Base-by-base conservation (phyloP, 2,113 vertebrate species). In the Labrus mixtus region DNA sequence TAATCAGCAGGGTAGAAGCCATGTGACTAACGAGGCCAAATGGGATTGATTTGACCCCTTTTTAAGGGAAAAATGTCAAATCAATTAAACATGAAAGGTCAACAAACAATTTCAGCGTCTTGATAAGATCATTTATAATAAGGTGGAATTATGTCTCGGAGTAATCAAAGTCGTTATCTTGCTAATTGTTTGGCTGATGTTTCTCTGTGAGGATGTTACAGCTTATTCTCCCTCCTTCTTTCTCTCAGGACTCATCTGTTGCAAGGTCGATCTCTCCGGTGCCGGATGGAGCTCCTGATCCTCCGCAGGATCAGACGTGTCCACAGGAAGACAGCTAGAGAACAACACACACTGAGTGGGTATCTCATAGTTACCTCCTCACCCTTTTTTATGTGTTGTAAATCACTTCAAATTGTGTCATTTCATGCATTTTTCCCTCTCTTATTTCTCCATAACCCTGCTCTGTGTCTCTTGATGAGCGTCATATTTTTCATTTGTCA, bases 271-370 rank as follows among this genome's bases (percentile, higher is more conserved):
- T 2, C 11, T 89, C 88, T 69, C 88, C 82, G 10, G 66, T 22
- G 55, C 62, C 76, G 20, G 46, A 39, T 6, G 83, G 33, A 66
- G 77, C 54, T 50, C 17, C 74, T 36, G 90, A 83, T 80, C 78
- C 78, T 16, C 53, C 57, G 4, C 79, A 84, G 82, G 77, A 85
- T 84, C 86, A 77, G 65, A 75, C 62, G 9, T 80, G 87, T 86
- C 74, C 86, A 67, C 86, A 87, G 62, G 87, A 91, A 78, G 90
- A 87, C 84, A 91, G 91, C 90, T 93, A 92, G 84, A 91, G 78
- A 75, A 68, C 68, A 78, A 22, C 60, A 70, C 58, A 60, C 63
- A 68, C 68, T 25, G 71, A 70, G 83, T 86, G 71, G 36, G 87
- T 85, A 60, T 75, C 62, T 56, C 41, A 59, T 39, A n/a, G 37